These are phyloP conservation scores for Alces alces DNA, from an alignment of 2,113 vertebrate genomes.

Conservation along the genomic window DNA sequence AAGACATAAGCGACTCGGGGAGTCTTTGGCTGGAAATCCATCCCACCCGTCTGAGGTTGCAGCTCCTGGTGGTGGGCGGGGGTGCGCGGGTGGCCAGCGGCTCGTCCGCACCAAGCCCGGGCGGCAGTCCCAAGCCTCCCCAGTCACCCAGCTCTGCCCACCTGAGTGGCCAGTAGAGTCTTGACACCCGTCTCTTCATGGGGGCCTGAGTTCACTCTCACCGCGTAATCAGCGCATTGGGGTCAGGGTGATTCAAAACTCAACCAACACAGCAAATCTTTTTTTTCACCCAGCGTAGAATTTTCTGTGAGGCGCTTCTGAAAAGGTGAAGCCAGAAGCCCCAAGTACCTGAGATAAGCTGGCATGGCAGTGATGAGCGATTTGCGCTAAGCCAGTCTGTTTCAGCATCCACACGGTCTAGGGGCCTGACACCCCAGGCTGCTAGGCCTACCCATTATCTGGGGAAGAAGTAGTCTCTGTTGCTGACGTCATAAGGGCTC, in stretches of 20 bases:
- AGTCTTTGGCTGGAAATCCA: background rate
- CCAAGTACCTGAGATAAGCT: background rate
- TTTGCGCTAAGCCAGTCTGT: background rate
- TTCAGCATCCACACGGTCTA: rapidly evolving
- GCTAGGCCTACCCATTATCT: background rate
- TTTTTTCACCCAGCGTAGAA: background rate
- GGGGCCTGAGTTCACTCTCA: background rate
- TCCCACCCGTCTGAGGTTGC: background rate
- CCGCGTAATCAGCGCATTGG: background rate
- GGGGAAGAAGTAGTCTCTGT: constrained; percentile 57
- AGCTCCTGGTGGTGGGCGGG: rapidly evolving
- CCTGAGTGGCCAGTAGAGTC: background rate
- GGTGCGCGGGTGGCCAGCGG: rapidly evolving
- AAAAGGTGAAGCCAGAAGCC: background rate
- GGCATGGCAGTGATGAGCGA: background rate
- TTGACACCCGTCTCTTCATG: background rate
- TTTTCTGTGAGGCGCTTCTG: background rate
- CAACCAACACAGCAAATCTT: background rate
- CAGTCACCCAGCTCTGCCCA: background rate
- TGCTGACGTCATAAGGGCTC: constrained; percentile 40
- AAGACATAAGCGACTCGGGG: rapidly evolving
- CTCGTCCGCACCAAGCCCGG: background rate
- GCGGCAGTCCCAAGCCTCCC: background rate
- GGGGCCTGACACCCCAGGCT: background rate
- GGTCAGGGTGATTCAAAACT: background rate